phyloP scores from a whole-genome alignment of 2,888 invertebrate genomes.

The Meteorus colon region DNA sequence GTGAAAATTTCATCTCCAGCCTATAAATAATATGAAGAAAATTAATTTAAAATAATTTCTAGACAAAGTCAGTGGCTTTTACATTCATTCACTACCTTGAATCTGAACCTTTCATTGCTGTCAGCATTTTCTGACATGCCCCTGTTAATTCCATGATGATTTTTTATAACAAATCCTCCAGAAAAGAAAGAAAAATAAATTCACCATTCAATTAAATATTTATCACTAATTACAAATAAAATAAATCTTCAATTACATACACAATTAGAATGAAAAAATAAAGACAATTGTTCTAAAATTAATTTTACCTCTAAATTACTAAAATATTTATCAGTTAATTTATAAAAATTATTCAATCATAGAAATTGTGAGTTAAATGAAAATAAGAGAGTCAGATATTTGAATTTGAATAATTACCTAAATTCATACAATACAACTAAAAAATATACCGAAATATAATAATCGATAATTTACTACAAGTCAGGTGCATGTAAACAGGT shows the following conservation, averaged over 20 bases:
- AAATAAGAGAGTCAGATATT: neutral
- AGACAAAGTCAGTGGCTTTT: no score
- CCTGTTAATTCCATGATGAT: neutral
- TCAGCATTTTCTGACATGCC: neutral
- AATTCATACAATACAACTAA: slow-evolving; percentile 10
- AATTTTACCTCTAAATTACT: no score
- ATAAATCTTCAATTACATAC: neutral
- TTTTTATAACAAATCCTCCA: neutral
- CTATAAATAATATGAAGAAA: slow-evolving; percentile 41
- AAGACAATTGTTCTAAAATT: no score
- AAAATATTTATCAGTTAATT: neutral
- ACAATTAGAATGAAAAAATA: neutral
- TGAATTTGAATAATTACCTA: neutral
- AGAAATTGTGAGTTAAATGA: neutral
- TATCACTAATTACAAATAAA: neutral
- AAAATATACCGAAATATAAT: slow-evolving; percentile 40
- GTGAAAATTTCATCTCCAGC: slow-evolving; percentile 52
- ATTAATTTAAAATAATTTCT: neutral
- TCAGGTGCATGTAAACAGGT: slow-evolving; percentile 45
- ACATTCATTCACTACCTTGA: neutral
- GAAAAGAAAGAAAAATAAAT: neutral
- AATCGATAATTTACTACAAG: slow-evolving; percentile 60
- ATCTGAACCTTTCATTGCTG: neutral
- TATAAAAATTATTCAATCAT: neutral
- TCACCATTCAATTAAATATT: neutral